phyloP scores from a whole-genome alignment of 2,888 invertebrate species.

The Monochamus alternatus region DNA sequence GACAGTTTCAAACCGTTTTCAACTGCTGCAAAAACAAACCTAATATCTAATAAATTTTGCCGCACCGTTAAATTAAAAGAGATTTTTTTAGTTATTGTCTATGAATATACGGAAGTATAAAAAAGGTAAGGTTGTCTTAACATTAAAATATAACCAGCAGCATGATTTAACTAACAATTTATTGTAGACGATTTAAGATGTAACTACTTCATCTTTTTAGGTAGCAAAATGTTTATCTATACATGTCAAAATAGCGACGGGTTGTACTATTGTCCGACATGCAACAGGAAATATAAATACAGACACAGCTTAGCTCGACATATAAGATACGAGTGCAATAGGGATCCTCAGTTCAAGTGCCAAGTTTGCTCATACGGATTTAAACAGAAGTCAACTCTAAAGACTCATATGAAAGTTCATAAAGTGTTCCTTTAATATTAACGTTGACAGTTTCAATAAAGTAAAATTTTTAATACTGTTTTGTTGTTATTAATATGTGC shows the following conservation, averaged over 20 bases:
- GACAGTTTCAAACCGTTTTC: too few relatives aligned
- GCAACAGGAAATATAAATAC: conserved; percentile 50
- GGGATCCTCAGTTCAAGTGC: conserved; percentile 41
- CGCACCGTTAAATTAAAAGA: too few relatives aligned
- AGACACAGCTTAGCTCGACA: conserved; percentile 46
- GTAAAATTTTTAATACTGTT: too few relatives aligned
- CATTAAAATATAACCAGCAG: too few relatives aligned
- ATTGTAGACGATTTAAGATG: too few relatives aligned
- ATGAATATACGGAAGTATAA: too few relatives aligned
- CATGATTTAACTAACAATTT: neutral
- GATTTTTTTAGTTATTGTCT: too few relatives aligned
- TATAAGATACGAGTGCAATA: conserved; percentile 47
- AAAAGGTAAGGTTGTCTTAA: too few relatives aligned
- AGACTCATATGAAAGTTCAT: conserved; percentile 39
- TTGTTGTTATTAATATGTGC: too few relatives aligned
- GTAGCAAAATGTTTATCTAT: neutral
- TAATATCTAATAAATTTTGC: too few relatives aligned
- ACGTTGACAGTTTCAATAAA: neutral
- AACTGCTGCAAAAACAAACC: too few relatives aligned
- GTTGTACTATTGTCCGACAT: conserved; percentile 39
- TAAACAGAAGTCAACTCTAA: conserved; percentile 46
- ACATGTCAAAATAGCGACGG: neutral
- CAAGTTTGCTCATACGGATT: conserved; percentile 27
- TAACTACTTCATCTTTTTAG: too few relatives aligned
- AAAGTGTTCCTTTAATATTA: neutral